These are phyloP conservation scores for Delia radicum DNA, from an alignment of 1,140 invertebrate species.

Conservation along the genomic window DNA sequence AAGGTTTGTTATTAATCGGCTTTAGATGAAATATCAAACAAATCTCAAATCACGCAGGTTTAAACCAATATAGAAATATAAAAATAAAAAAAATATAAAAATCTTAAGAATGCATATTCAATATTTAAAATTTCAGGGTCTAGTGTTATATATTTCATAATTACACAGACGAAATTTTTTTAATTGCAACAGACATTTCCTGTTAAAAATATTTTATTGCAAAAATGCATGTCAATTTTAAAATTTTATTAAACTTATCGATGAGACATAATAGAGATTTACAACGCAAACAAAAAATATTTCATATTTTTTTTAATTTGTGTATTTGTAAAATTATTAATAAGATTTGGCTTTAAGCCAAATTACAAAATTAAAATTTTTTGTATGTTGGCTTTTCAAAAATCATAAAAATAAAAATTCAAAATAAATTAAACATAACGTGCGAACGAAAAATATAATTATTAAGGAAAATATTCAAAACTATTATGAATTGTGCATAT, in stretches of 20 bases:
- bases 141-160: background rate
- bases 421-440: background rate
- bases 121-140: too few relatives aligned
- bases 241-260: background rate
- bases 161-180: background rate
- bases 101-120: too few relatives aligned
- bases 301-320: background rate
- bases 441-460: background rate
- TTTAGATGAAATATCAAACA: too few relatives aligned
- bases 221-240: background rate
- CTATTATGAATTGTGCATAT: background rate
- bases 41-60: too few relatives aligned
- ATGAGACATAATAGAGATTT: constrained; percentile 19
- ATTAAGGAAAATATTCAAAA: background rate
- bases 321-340: constrained; percentile 7
- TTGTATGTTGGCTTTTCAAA: background rate
- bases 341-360: background rate
- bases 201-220: background rate
- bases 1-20: too few relatives aligned
- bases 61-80: too few relatives aligned
- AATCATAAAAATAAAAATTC: background rate
- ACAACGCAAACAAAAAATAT: background rate
- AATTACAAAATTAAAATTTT: background rate
- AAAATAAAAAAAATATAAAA: too few relatives aligned
- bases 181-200: background rate